phyloP scores from a whole-genome alignment of 2,888 invertebrate genomes.

The Timema podura region DNA sequence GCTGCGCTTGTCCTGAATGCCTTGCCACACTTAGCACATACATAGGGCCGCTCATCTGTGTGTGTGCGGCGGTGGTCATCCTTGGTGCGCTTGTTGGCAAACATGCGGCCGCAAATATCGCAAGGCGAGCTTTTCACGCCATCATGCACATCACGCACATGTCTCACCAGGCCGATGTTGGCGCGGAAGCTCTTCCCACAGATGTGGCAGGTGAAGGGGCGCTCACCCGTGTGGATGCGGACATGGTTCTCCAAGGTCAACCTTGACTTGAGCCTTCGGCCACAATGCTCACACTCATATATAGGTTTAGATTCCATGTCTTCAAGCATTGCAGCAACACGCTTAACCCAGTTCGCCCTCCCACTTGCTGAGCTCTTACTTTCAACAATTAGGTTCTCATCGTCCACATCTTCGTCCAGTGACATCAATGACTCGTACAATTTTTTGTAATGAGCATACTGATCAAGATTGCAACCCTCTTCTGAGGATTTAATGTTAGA shows the following conservation, averaged over 20 bases:
- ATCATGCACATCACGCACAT: conserved; percentile 13
- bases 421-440: neutral
- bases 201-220: neutral
- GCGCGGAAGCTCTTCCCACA: conserved; percentile 6
- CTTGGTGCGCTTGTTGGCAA: conserved; percentile 49
- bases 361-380: neutral
- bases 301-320: neutral
- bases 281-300: neutral
- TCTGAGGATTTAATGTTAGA: too few relatives aligned
- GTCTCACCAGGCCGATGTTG: neutral
- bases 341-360: too few relatives aligned
- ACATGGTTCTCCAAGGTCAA: neutral
- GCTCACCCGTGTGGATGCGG: neutral
- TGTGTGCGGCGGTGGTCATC: conserved; percentile 45
- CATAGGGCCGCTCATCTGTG: conserved; percentile 40
- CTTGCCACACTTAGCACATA: conserved; percentile 48
- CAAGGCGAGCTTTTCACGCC: neutral
- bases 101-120: conserved; percentile 14
- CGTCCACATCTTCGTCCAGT: neutral
- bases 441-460: neutral
- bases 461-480: too few relatives aligned
- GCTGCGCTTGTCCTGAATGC: conserved; percentile 62
- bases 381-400: neutral
- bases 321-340: neutral
- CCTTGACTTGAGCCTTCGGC: neutral